These are phyloP conservation scores for Drosophila prosaltans DNA, from an alignment of 1,140 invertebrate species.

Conservation along the genomic window DNA sequence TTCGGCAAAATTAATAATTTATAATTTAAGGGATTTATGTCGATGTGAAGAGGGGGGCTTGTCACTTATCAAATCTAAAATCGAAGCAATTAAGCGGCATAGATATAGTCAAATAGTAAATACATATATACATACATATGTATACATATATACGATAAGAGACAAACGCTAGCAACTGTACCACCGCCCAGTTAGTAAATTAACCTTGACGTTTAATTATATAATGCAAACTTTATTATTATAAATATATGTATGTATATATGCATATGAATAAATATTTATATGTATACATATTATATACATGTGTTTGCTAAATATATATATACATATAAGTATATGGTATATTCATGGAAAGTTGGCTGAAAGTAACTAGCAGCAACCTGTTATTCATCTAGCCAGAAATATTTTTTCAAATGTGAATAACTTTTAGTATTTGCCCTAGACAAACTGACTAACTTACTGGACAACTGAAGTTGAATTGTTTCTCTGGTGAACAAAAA, in stretches of 20 bases:
- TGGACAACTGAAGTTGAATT: not conserved
- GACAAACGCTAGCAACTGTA: not conserved
- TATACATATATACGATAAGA: not conserved
- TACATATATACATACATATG: not conserved
- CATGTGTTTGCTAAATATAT: too few species aligned
- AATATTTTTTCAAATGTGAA: not conserved
- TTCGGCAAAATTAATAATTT: not conserved
- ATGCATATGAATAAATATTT: too few species aligned
- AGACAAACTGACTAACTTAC: slow-evolving; percentile 15
- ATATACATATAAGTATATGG: too few species aligned
- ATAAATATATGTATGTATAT: slow-evolving; percentile 5
- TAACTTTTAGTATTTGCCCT: not conserved
- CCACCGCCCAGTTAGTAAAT: slow-evolving; percentile 2
- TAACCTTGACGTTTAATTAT: slow-evolving; percentile 10
- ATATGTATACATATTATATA: not conserved
- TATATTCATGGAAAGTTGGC: slow-evolving; percentile 23
- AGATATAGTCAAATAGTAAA: too few species aligned
- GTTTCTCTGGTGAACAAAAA: not conserved
- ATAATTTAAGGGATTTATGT: not conserved
- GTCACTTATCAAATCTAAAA: not conserved
- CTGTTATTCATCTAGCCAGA: slow-evolving; percentile 10
- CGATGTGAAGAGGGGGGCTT: not conserved
- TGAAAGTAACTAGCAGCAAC: not conserved
- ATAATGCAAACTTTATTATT: slow-evolving; percentile 1
- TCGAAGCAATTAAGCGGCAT: not conserved